Percentiles rank a stretch among this genome's conserved stretches.
Evolutionary conservation across 2,888 invertebrate species (phyloP).

Genomic region (Ectropis crepuscularia): DNA sequence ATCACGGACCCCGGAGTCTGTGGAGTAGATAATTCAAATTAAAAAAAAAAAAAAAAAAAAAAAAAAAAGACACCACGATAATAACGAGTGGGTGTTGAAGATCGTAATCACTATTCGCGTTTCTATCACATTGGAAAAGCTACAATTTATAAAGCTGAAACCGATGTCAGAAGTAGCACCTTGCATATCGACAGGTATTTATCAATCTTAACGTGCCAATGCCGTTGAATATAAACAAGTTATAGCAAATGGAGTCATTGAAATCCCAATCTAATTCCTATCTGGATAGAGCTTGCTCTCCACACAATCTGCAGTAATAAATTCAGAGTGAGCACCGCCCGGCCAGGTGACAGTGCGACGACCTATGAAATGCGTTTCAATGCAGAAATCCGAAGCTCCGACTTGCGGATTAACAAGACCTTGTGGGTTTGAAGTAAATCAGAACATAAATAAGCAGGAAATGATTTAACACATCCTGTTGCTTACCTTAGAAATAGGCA

Average conservation of each 20-base stretch:
- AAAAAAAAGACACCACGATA: constrained; percentile 55
- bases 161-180: constrained; percentile 15
- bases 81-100: constrained; percentile 54
- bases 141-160: constrained; percentile 14
- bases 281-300: constrained; percentile 11
- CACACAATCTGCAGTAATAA: constrained; percentile 29
- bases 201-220: constrained; percentile 25
- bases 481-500: constrained; percentile 95
- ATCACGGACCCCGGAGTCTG: too few species aligned
- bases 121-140: constrained; percentile 36
- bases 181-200: constrained; percentile 17
- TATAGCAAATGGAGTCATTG: constrained; percentile 21
- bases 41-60: too few species aligned
- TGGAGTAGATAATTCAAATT: too few species aligned
- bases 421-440: constrained; percentile 15
- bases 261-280: constrained; percentile 26
- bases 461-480: not conserved
- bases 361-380: constrained; percentile 18
- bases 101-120: constrained; percentile 55
- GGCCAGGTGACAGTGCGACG: constrained; percentile 30
- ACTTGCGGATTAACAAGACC: constrained; percentile 13
- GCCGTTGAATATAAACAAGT: constrained; percentile 15
- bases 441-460: constrained; percentile 2
- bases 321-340: constrained; percentile 25
- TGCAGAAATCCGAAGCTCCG: constrained; percentile 12